Base-by-base conservation (phyloP, 2,888 invertebrate species). In the Mythimna pallens region DNA sequence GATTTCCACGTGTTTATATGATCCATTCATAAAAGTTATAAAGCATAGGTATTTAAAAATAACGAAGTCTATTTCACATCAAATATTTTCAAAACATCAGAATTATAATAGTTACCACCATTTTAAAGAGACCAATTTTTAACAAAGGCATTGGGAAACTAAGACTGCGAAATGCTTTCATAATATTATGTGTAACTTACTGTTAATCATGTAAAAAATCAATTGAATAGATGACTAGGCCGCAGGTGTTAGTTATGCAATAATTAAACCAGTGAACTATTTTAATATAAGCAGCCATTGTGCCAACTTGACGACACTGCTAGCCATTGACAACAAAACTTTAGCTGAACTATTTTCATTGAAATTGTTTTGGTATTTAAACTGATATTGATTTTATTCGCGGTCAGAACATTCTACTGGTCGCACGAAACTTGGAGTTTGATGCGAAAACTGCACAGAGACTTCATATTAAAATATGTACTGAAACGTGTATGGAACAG, bases 231-330 rank as follows among this genome's bases (percentile, higher is more conserved):
- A 88, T 89, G 91, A 90, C 87, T 89, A 73, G 81, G 69, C 76
- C 84, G 81, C 92, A 92, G 91, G 91, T 92, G 92, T 83, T 75
- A 78, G 83, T 90, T 90, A 87, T 86, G 89, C 81, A 90, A 91
- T 90, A 84, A 80, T 84, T 84, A 83, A 88, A 90, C 87, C 80
- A 76, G 67, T 75, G 85, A 83, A 85, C 91, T 94, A 94, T 94
- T 93, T 92, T 93, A 93, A 93, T 94, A 94, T 91, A 91, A 90
- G 89, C 91, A 85, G 80, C 89, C 89, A 92, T 92, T 92, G 93
- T 92, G 64, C 82, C 85, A 83, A 81, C 79, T 86, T 85, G 76
- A 76, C 73, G 74, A 69, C 72, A 58, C 78, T 65, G 79, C 76
- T 81, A 80, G 81, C 87, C 87, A 87, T 86, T 88, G 92, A 90